These are phyloP conservation scores for Mus spicilegus DNA, from an alignment of 2,113 vertebrate species.

Conservation along the genomic window DNA sequence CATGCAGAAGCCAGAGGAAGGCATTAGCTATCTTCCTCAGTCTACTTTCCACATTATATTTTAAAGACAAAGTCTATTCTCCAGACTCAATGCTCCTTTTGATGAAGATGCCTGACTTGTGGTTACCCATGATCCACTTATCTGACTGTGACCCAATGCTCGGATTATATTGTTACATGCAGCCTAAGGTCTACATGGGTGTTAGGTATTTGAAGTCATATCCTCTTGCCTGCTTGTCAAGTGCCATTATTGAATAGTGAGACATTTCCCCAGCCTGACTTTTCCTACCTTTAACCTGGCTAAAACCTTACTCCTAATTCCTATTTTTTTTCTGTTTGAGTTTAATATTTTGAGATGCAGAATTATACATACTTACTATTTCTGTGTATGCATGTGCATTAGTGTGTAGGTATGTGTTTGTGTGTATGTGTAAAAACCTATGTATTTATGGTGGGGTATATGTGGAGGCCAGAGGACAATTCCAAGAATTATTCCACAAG, in stretches of 20 bases:
- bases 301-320: constrained; percentile 10
- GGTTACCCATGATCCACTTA: neutral
- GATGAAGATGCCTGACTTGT: neutral
- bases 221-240: neutral
- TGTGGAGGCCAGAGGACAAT: neutral
- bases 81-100: neutral
- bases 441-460: neutral
- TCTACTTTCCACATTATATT: neutral
- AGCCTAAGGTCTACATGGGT: neutral
- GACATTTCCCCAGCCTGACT: neutral
- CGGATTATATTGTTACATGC: too few relatives aligned
- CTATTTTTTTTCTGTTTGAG: neutral
- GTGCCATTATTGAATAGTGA: neutral
- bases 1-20: neutral
- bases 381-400: too few relatives aligned
- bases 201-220: neutral
- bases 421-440: neutral
- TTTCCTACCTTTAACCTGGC: neutral
- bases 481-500: neutral
- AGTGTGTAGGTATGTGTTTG: neutral
- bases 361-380: neutral
- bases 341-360: constrained; percentile 2
- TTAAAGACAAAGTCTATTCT: neutral
- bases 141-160: neutral
- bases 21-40: too few relatives aligned